These are phyloP conservation scores for Lacanobia oleracea DNA, from an alignment of 2,888 invertebrate species.

Conservation along the genomic window DNA sequence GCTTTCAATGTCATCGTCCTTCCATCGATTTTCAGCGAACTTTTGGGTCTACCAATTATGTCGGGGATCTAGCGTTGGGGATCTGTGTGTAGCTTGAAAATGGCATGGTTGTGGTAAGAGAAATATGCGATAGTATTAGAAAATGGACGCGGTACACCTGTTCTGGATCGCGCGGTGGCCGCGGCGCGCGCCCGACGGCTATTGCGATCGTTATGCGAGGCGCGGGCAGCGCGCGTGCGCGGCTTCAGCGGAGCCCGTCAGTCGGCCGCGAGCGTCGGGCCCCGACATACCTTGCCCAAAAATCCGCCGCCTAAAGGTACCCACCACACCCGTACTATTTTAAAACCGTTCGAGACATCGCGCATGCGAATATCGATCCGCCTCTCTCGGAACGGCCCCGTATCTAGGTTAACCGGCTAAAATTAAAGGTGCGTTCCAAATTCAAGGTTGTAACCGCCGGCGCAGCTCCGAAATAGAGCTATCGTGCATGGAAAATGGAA, in stretches of 20 bases:
- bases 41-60: constrained; percentile 7
- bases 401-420: constrained; percentile 90
- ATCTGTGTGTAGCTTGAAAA: constrained; percentile 32
- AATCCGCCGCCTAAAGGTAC: constrained; percentile 73
- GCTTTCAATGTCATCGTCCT: constrained; percentile 50
- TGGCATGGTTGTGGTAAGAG: constrained; percentile 44
- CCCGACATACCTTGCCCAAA: constrained; percentile 74
- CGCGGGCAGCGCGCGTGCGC: constrained; percentile 69
- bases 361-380: constrained; percentile 88
- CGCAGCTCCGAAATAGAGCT: constrained; percentile 87
- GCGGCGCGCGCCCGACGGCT: constrained; percentile 58
- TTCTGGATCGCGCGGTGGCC: constrained; percentile 58
- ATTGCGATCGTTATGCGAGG: constrained; percentile 73
- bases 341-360: constrained; percentile 79
- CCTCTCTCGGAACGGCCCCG: constrained; percentile 84
- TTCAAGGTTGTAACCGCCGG: constrained; percentile 89
- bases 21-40: constrained; percentile 33
- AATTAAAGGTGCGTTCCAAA: constrained; percentile 90
- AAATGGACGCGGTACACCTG: constrained; percentile 67
- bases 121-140: constrained; percentile 59
- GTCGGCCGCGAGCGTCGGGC: constrained; percentile 67
- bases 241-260: constrained; percentile 63
- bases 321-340: constrained; percentile 81
- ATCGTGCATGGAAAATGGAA: constrained; percentile 85
- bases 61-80: constrained; percentile 4